A percentile compares a stretch with the other conserved stretches of the same genome.
Conservation (phyloP, 2,113 vertebrate genomes). For the Scolopax mira region DNA sequence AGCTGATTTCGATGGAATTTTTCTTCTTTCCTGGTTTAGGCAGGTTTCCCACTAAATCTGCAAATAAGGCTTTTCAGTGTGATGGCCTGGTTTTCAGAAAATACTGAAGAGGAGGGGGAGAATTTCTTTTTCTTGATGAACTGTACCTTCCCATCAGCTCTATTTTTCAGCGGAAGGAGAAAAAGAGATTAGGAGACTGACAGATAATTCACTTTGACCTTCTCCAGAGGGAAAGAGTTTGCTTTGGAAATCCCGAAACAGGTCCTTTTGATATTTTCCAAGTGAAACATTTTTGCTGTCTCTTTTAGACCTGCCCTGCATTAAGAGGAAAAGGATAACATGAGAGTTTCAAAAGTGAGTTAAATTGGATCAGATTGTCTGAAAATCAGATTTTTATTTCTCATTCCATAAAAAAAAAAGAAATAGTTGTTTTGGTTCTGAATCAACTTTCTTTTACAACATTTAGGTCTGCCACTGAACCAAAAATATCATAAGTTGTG, state of each 20-base stretch:
- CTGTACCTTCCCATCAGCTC: neutral
- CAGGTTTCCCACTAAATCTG: conserved; percentile 40
- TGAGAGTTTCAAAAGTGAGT: neutral
- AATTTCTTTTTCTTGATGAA: conserved; percentile 33
- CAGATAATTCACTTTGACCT: conserved; percentile 14
- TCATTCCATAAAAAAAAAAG: neutral
- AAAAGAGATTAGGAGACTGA: neutral
- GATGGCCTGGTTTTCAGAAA: conserved; percentile 43
- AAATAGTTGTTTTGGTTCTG: neutral
- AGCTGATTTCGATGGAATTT: conserved; percentile 33
- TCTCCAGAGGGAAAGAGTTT: neutral
- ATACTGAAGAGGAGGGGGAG: neutral
- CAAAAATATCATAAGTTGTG: neutral
- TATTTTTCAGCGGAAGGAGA: conserved; percentile 4
- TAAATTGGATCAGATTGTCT: neutral
- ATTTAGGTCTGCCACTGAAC: neutral
- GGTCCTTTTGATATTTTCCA: conserved; percentile 10
- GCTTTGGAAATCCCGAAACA: neutral
- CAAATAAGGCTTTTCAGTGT: neutral
- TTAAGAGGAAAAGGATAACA: neutral
- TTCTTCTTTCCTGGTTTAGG: conserved; percentile 39
- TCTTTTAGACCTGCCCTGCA: neutral
- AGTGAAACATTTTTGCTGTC: neutral
- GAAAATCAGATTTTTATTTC: neutral
- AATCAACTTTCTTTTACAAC: neutral